A percentile compares a stretch with the other conserved stretches of the same genome.
phyloP scores from a whole-genome alignment of 2,888 invertebrate species.

The Panopea generosa region DNA sequence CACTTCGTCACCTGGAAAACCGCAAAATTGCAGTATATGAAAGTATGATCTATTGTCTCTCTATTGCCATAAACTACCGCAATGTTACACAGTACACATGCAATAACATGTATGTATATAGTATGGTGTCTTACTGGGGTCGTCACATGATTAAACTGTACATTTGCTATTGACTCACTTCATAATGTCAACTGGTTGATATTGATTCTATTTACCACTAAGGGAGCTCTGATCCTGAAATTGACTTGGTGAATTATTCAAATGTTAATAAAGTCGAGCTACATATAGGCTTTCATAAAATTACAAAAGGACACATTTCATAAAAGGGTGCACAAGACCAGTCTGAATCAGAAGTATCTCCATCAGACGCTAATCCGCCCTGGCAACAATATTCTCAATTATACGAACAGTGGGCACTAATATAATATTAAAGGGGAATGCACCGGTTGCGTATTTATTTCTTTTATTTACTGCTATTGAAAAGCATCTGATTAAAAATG shows the following conservation, averaged over 20 bases:
- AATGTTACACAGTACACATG: too few species aligned
- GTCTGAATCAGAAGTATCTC: constrained; percentile 18
- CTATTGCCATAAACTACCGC: too few species aligned
- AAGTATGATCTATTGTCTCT: too few species aligned
- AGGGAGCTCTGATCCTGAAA: constrained; percentile 32
- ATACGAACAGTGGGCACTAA: constrained; percentile 41
- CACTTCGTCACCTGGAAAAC: too few species aligned
- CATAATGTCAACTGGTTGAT: too few species aligned
- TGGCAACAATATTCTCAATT: constrained; percentile 41
- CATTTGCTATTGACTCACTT: too few species aligned
- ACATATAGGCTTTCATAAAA: constrained; percentile 30
- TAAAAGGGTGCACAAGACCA: constrained; percentile 50
- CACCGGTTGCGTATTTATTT: constrained; percentile 29
- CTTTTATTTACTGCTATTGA: constrained; percentile 39
- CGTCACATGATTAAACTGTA: too few species aligned
- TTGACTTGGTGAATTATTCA: constrained; percentile 60
- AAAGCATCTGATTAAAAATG: constrained; percentile 37
- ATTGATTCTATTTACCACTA: not conserved
- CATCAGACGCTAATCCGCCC: constrained; percentile 39
- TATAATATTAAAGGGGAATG: constrained; percentile 29
- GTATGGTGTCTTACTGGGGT: too few species aligned
- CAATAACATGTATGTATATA: too few species aligned
- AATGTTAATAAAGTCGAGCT: constrained; percentile 50
- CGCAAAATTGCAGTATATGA: too few species aligned
- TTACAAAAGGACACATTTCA: constrained; percentile 56